Evolutionary conservation across 2,113 vertebrate species (phyloP).

Genomic region (Heloderma charlesbogerti): DNA sequence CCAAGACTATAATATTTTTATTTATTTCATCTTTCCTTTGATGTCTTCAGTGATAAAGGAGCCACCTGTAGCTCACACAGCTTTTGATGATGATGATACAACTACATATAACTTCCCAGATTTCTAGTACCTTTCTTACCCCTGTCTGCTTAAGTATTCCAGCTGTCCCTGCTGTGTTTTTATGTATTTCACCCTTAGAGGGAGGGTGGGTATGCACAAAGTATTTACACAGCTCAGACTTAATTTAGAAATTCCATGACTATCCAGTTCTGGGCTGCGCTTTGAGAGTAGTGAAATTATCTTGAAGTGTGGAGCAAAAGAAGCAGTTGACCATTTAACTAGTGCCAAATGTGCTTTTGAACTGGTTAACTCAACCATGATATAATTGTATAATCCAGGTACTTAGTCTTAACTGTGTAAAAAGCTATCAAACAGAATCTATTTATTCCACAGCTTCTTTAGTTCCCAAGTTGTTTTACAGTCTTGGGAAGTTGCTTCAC

Average conservation of each 20-base stretch:
- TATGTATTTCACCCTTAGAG: too few relatives aligned
- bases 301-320: not conserved
- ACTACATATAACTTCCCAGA: not conserved
- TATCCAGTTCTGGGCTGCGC: not conserved
- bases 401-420: not conserved
- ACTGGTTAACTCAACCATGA: not conserved
- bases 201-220: not conserved
- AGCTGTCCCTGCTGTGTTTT: not conserved
- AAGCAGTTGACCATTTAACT: not conserved
- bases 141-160: not conserved
- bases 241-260: not conserved
- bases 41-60: not conserved
- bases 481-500: not conserved
- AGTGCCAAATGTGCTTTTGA: not conserved
- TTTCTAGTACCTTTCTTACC: not conserved
- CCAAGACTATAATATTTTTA: not conserved
- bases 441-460: not conserved
- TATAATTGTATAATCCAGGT: not conserved
- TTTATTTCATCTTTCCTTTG: not conserved
- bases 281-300: not conserved
- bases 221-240: not conserved
- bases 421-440: not conserved
- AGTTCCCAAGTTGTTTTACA: not conserved
- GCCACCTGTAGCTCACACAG: not conserved
- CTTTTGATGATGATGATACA: not conserved